Base-by-base conservation (phyloP, 2,797 vertebrate genomes). In the Enteromius unitaeniatus region DNA sequence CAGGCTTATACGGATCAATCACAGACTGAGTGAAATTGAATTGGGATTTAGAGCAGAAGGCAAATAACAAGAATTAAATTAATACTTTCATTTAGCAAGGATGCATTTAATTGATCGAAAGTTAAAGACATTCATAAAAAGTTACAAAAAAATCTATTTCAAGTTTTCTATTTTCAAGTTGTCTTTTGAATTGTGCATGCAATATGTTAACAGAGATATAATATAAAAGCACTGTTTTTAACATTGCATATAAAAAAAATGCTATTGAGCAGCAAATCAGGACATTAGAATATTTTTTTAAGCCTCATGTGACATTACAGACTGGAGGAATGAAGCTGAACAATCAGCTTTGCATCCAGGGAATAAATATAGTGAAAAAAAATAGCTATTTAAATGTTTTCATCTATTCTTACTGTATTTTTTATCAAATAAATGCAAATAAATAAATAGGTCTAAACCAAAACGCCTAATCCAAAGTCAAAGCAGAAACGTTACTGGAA, bases 21-120 rank as follows among this genome's bases (percentile, higher is more conserved):
- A 14, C 10, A 42, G 58, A 82, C 49, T 7, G 69, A 51, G 31
- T 65, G n/a, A 40, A 67, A n/a, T 8, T 65, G 42, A 65, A 75
- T n/a, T 11, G 19, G 10, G 55, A 74, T 75, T 74, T 82, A 21
- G 23, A 72, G 37, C 34, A 42, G 67, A 70, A 81, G 65, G 31
- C 6, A 40, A 49, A 40, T 6, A 65, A 28, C 28, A n/a, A 34
- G 3, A 21, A 0, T 0, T 0, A 47, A 47, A 31, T n/a, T 2
- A 68, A 58, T 13, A 26, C 2, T 26, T 51, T 23, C 15, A 79
- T 51, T n/a, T 34, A 49, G 51, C 31, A 26, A 60, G 21, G 34
- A 53, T 53, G 28, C 19, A 74, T 37, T 74, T 8, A 15, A 37
- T 55, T 37, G 11, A 34, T 14, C 19, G 55, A 37, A 75, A n/a